Percentiles rank a stretch among this genome's conserved stretches.
phyloP scores from a whole-genome alignment of 2,113 vertebrate genomes.

The Phaethornis superciliosus region DNA sequence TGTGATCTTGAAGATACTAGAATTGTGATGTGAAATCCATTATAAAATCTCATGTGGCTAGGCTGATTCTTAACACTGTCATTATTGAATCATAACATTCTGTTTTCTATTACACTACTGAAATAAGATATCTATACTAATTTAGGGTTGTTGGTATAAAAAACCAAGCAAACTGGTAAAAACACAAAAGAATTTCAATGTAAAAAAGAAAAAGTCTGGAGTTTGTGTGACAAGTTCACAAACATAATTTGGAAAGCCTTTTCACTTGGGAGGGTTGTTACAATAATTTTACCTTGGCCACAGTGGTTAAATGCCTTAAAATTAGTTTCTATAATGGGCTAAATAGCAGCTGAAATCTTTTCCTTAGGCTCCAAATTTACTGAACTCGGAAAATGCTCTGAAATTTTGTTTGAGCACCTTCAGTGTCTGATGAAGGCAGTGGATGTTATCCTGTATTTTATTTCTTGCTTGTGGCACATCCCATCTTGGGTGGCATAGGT shows the following conservation, averaged over 20 bases:
- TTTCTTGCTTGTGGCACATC: background rate
- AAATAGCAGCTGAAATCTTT: background rate
- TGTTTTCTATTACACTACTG: background rate
- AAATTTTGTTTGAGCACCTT: background rate
- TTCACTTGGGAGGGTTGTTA: background rate
- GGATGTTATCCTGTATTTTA: background rate
- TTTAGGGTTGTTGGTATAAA: background rate
- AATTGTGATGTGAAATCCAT: background rate
- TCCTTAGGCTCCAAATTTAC: background rate
- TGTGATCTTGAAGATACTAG: background rate
- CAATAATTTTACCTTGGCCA: background rate
- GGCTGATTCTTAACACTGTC: background rate
- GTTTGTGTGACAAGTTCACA: background rate
- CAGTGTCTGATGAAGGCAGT: background rate
- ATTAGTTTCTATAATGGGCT: background rate
- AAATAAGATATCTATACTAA: background rate
- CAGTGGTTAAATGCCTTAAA: background rate
- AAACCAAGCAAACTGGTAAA: fast-evolving
- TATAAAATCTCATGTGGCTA: background rate
- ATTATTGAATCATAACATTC: background rate
- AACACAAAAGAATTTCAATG: background rate
- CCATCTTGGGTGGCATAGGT: background rate
- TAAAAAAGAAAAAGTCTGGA: background rate
- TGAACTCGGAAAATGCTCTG: background rate
- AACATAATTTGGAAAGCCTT: background rate